phyloP scores from a whole-genome alignment of 92 coral and sea anemone genomes.

The Pocillopora meandrina region DNA sequence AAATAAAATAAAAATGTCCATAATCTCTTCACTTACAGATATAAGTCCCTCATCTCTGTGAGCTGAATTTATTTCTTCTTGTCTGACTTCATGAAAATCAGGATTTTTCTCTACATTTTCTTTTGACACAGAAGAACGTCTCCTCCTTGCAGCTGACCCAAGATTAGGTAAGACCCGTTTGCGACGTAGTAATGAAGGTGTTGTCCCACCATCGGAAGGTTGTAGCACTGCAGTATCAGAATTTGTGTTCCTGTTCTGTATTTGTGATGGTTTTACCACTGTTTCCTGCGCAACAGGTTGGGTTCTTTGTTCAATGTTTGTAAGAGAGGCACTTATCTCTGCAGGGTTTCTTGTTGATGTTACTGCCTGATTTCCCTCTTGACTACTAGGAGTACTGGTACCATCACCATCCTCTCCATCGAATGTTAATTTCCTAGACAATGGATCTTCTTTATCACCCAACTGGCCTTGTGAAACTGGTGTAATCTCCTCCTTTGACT shows the following conservation, averaged over 20 bases:
- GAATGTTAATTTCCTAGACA: background rate
- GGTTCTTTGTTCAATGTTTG: conserved; percentile 18
- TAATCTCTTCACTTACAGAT: background rate
- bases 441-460: background rate
- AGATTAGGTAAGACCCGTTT: conserved; percentile 76
- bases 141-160: conserved; percentile 63
- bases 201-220: conserved; percentile 11
- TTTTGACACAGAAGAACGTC: conserved; percentile 51
- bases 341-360: background rate
- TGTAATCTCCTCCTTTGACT: background rate
- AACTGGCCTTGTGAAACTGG: background rate
- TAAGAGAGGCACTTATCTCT: conserved; percentile 1
- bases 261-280: conserved; percentile 18
- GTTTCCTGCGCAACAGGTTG: background rate
- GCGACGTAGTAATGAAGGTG: conserved; percentile 52
- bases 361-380: conserved; percentile 30
- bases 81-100: conserved; percentile 2
- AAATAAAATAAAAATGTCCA: background rate
- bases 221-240: background rate
- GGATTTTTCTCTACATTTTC: conserved; percentile 47
- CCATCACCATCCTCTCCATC: background rate
- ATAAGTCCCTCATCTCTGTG: conserved; percentile 3
- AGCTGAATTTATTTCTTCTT: conserved; percentile 14
- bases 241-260: background rate
- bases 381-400: background rate